These are phyloP conservation scores for Sarcophaga caerulescens DNA, from an alignment of 2,888 invertebrate species.

Conservation along the genomic window DNA sequence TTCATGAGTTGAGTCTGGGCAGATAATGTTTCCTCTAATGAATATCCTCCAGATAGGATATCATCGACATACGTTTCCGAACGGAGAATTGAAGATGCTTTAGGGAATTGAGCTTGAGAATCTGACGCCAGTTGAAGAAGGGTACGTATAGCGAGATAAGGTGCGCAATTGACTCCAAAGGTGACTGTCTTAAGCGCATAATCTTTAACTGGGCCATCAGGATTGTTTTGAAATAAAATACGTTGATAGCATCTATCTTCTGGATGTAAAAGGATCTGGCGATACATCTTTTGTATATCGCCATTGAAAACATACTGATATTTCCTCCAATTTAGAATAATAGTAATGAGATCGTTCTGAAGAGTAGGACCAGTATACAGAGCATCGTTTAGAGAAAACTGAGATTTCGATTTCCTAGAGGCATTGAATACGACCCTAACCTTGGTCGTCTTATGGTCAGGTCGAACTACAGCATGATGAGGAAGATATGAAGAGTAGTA, in stretches of 20 bases:
- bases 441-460: too few relatives aligned
- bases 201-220: neutral
- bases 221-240: slow-evolving; percentile 48
- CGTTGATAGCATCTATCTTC: slow-evolving; percentile 55
- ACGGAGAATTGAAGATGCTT: neutral
- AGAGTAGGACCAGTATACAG: slow-evolving; percentile 58
- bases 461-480: neutral
- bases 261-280: slow-evolving; percentile 50
- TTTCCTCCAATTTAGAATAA: slow-evolving; percentile 45
- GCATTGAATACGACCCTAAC: slow-evolving; percentile 60
- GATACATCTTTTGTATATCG: slow-evolving; percentile 45
- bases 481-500: neutral
- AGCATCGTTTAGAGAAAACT: slow-evolving; percentile 52
- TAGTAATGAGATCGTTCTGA: slow-evolving; percentile 47
- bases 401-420: slow-evolving; percentile 15
- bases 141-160: neutral
- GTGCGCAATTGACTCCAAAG: neutral
- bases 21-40: neutral
- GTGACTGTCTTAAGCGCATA: neutral
- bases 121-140: slow-evolving; percentile 4
- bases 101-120: too few relatives aligned
- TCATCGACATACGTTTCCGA: slow-evolving; percentile 19
- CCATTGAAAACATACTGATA: slow-evolving; percentile 60
- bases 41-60: slow-evolving; percentile 1
- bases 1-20: neutral